phyloP scores from a whole-genome alignment of 2,888 invertebrate genomes.

The Drosophila neotestacea region DNA sequence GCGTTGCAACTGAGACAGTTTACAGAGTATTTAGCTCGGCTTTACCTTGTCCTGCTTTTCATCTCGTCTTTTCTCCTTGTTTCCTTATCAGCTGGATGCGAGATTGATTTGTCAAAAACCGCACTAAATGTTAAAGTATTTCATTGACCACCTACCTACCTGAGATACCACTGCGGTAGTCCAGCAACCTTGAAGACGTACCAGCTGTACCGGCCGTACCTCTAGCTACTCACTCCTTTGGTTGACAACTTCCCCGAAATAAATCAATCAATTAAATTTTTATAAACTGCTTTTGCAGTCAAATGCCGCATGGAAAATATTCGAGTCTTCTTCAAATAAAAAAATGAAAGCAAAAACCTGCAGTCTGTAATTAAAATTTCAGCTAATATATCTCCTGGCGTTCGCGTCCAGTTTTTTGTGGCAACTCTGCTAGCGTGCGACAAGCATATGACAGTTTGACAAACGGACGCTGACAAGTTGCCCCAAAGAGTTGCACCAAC shows the following conservation, averaged over 20 bases:
- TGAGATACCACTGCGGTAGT: constrained; percentile 40
- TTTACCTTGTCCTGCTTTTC: constrained; percentile 29
- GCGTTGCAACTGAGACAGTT: constrained; percentile 79
- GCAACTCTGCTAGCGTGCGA: constrained; percentile 65
- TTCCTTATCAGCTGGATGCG: constrained; percentile 15
- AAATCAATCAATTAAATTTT: constrained; percentile 86
- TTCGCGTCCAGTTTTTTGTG: constrained; percentile 6
- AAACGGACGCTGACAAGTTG: constrained; percentile 70
- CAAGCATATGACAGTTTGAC: constrained; percentile 85
- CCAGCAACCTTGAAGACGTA: not conserved
- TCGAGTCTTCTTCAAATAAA: constrained; percentile 29
- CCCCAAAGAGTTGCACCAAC: constrained; percentile 14
- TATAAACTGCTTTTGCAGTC: constrained; percentile 68
- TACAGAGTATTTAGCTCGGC: constrained; percentile 69
- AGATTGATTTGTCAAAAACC: constrained; percentile 77
- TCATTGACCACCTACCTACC: constrained; percentile 77
- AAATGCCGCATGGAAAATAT: constrained; percentile 62
- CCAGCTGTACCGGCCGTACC: not conserved
- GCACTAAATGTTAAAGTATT: constrained; percentile 55
- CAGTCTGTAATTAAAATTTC: constrained; percentile 84
- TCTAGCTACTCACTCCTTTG: constrained; percentile 9
- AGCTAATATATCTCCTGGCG: constrained; percentile 79
- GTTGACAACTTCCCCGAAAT: constrained; percentile 77
- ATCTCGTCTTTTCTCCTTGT: not conserved
- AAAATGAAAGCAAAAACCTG: constrained; percentile 27